Base-by-base conservation (phyloP, 64 coral and sea anemone genomes). In the Montipora foliosa region DNA sequence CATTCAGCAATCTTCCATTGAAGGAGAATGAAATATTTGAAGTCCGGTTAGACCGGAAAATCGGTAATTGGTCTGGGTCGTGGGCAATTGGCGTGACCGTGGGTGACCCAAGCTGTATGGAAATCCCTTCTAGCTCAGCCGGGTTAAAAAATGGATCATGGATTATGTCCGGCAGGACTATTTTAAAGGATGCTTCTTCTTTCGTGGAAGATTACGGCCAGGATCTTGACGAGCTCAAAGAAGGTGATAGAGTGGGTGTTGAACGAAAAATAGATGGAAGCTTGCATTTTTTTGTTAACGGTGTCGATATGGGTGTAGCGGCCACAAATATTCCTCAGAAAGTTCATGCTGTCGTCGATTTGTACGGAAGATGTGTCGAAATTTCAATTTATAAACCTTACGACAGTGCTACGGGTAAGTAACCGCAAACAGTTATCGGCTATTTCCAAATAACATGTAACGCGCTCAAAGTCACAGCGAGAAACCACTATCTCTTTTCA, bases 291-390 rank as follows among this genome's bases (percentile, higher is more conserved):
- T 99, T 73, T 57, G 95, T 99, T 4, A 99, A 99, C 81, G 95
- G 98, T 59, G 55, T 81, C 15, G 98, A 99, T 87, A 81, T 92
- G 80, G 98, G 98, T 46, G 85, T 96, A 70, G 98, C 98, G 9
- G 95, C 88, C 12, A 92, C 82, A 86, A 61, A 94, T 75, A 81
- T 99, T 73, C 95, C 98, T 68, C 46, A 48, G 16, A 88, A 70
- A 74, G 88, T 99, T 64, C 94, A 92, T 69, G 98, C 89, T 90
- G 98, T 99, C 7, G 75, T 99, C 12, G 98, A 99, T 89, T 92
- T 99, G 86, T 99, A 99, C 74, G 98, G 98, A 81, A 94, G 93
- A 72, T 99, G 98, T 74, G 95, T 92, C 4, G 95, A 99, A 75
- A 83, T 99, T 46, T 98, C 96, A 49, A 79, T 89, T 50, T 90